A percentile compares a stretch with the other conserved stretches of the same genome.
These are phyloP conservation scores for Apostichopus californicus DNA, from an alignment of 35 echinoderm and acorn worm species.

Conservation along the genomic window DNA sequence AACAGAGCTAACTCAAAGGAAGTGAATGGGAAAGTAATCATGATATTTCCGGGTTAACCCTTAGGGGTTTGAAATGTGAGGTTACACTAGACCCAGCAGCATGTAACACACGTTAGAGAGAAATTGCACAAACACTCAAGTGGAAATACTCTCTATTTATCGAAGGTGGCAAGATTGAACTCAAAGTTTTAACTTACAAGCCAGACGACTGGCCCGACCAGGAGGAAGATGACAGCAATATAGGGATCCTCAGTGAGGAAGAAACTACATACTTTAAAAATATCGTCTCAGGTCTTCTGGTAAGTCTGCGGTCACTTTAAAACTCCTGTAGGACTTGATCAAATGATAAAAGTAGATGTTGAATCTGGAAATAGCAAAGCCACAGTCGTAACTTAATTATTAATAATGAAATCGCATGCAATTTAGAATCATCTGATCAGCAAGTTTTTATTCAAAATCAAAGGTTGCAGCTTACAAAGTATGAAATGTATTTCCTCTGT, in stretches of 20 bases:
- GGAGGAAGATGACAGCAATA: conserved; percentile 61
- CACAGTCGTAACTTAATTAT: too few relatives aligned
- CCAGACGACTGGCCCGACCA: conserved; percentile 76
- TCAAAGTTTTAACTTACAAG: conserved; percentile 80
- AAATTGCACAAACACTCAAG: background rate
- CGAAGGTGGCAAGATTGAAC: conserved; percentile 79
- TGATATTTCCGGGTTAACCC: background rate
- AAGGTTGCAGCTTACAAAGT: too few relatives aligned
- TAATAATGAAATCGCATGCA: too few relatives aligned
- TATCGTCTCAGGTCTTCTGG: conserved; percentile 85
- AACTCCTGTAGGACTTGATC: background rate
- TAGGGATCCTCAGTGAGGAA: conserved; percentile 89
- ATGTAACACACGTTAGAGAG: background rate
- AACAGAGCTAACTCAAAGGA: too few relatives aligned
- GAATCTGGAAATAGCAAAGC: too few relatives aligned
- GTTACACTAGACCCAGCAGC: background rate
- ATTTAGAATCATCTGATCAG: too few relatives aligned
- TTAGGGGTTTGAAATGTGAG: too few relatives aligned
- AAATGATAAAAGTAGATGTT: too few relatives aligned
- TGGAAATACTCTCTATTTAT: background rate
- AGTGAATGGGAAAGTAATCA: background rate
- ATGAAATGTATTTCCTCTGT: too few relatives aligned
- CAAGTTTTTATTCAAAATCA: too few relatives aligned
- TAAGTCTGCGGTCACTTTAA: conserved; percentile 35
- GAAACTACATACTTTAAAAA: conserved; percentile 97